Base-by-base conservation (phyloP, 2,113 vertebrate species). In the Brachyhypopomus occidentalis region DNA sequence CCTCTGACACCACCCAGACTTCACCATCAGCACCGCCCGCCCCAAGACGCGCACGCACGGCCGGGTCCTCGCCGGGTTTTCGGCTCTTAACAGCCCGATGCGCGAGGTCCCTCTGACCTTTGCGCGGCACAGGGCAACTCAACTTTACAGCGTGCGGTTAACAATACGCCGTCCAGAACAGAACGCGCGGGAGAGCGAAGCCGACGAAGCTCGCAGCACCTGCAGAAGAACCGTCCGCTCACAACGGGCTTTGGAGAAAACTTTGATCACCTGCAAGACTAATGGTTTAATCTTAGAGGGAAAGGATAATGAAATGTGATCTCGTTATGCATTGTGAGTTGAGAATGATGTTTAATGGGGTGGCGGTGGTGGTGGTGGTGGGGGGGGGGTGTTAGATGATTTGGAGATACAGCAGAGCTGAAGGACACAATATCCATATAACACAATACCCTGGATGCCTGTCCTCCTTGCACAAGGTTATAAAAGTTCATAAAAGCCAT, bases 401-500 rank as follows among this genome's bases (percentile, higher is more conserved):
- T 75, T 70, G 55, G 41, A 82, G 75, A 74, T 82, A 82, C 22
- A 58, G 56, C 55, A 30, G 63, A 55, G 69, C 83, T 75, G 79
- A 72, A 75, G 79, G 78, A 81, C 77, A n/a, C n/a, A n/a, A n/a
- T n/a, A n/a, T n/a, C n/a, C n/a, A 66, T 45, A 56, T 79, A 84
- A 86, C 77, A 76, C 72, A 86, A 79, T 66, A 75, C 81, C 83
- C 81, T 76, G 58, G 77, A 72, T 8, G 3, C 55, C 41, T 38
- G 55, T 76, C 69, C 71, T 73, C 62, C 11, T 20, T 19, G 56
- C 27, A 41, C 22, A 34, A 78, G 78, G 66, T 86, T 83, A 81
- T 79, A 81, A 87, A 88, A 77, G 85, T 86, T 77, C 85, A 86
- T 77, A 73, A 82, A 71, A 86, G 71, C 38, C 75, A 58, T 45